Evolutionary conservation across 2,888 invertebrate species (phyloP).

Genomic region (Acleris sparsana): DNA sequence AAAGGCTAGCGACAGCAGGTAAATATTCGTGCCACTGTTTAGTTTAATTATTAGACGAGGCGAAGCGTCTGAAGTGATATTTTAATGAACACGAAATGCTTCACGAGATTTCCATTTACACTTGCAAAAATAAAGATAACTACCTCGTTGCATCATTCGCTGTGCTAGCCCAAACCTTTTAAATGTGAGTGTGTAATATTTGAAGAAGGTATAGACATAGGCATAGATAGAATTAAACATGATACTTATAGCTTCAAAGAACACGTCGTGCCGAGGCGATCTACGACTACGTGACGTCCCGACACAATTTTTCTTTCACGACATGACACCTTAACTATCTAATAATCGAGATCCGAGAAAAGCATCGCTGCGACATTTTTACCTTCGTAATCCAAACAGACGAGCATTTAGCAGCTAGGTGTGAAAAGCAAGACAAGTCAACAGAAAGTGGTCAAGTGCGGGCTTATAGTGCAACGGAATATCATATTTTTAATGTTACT

Average conservation of each 20-base stretch:
- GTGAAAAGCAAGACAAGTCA: constrained; percentile 72
- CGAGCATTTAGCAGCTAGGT: constrained; percentile 68
- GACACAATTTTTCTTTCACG: constrained; percentile 26
- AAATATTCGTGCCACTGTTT: constrained; percentile 47
- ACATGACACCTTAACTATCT: constrained; percentile 31
- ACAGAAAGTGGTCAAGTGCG: constrained; percentile 42
- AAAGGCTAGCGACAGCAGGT: constrained; percentile 46
- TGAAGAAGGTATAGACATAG: neutral
- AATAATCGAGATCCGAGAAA: constrained; percentile 41
- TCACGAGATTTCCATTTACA: neutral
- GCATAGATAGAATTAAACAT: constrained; percentile 23
- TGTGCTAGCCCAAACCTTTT: neutral
- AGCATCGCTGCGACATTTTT: constrained; percentile 63
- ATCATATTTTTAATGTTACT: neutral
- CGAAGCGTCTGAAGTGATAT: constrained; percentile 43
- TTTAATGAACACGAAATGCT: constrained; percentile 22
- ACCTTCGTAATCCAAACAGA: constrained; percentile 58
- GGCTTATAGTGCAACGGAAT: constrained; percentile 11
- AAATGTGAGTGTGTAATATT: neutral
- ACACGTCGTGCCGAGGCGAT: constrained; percentile 42
- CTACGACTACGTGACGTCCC: constrained; percentile 32
- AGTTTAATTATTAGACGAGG: constrained; percentile 68
- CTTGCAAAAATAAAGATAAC: neutral
- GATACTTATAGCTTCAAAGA: constrained; percentile 28
- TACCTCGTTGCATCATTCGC: too few relatives aligned